These are phyloP conservation scores for Brenthis ino DNA, from an alignment of 2,888 invertebrate species.

Conservation along the genomic window DNA sequence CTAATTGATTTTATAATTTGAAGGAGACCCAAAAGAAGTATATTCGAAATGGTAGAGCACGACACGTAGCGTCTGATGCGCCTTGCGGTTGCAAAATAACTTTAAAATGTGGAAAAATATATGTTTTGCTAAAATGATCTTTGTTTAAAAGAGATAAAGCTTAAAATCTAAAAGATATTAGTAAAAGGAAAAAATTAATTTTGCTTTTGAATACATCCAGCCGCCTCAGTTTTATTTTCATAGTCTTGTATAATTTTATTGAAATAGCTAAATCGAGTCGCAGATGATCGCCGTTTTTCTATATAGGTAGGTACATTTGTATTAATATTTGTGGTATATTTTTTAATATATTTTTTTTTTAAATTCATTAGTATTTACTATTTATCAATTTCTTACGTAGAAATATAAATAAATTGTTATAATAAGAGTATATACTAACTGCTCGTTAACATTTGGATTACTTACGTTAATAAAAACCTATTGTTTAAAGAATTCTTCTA, in stretches of 20 bases:
- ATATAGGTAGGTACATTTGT: constrained; percentile 37
- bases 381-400: too few species aligned
- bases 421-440: too few species aligned
- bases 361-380: too few species aligned
- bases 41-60: constrained; percentile 62
- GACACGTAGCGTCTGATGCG: constrained; percentile 51
- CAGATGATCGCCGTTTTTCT: constrained; percentile 38
- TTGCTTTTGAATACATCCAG: constrained; percentile 40
- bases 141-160: constrained; percentile 35
- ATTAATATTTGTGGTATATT: constrained; percentile 31
- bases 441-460: too few species aligned
- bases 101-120: constrained; percentile 16
- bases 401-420: too few species aligned
- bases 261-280: constrained; percentile 52
- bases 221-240: constrained; percentile 60
- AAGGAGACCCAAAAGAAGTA: constrained; percentile 58
- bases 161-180: constrained; percentile 39
- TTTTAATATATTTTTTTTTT: not conserved
- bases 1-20: constrained; percentile 75
- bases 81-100: constrained; percentile 37
- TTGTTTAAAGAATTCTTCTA: too few species aligned
- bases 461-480: too few species aligned
- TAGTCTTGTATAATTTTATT: constrained; percentile 66
- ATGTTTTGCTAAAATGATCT: constrained; percentile 11
- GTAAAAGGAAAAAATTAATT: constrained; percentile 38